phyloP scores from a whole-genome alignment of 2,113 vertebrate species.

The Takifugu flavidus region DNA sequence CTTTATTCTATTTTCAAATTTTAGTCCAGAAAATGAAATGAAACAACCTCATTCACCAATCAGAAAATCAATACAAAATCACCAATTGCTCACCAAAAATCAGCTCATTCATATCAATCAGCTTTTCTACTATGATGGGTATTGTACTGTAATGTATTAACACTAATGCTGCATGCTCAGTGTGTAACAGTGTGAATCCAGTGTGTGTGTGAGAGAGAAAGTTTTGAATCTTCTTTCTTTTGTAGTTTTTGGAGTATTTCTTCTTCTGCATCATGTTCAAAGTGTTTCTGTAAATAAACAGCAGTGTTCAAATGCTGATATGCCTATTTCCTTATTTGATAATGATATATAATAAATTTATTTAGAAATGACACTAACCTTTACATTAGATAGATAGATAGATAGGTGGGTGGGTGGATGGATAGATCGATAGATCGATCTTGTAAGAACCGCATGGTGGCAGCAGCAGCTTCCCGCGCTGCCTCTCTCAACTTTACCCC shows the following conservation, averaged over 20 bases:
- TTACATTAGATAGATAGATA: no score
- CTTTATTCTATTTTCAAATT: background rate
- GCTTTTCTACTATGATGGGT: constrained; percentile 51
- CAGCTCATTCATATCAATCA: constrained; percentile 23
- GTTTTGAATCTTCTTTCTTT: constrained; percentile 21
- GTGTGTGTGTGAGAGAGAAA: constrained; percentile 8
- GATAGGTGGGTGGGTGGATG: no score
- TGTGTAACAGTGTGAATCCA: constrained; percentile 28
- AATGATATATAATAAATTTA: background rate
- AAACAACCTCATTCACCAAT: background rate
- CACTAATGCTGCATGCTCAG: constrained; percentile 57
- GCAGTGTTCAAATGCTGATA: constrained; percentile 28
- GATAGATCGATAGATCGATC: no score
- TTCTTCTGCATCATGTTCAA: constrained; percentile 51
- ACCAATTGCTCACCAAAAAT: constrained; percentile 25
- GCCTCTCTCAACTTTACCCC: constrained; percentile 38
- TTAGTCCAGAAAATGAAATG: background rate
- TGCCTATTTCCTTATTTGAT: constrained; percentile 20
- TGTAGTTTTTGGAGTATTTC: constrained; percentile 30
- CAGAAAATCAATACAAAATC: background rate
- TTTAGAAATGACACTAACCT: no score
- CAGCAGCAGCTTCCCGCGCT: constrained; percentile 32
- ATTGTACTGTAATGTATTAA: constrained; percentile 43
- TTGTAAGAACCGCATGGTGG: constrained; percentile 10
- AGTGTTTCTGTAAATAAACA: constrained; percentile 68